Base-by-base conservation (phyloP, 2,888 invertebrate species). In the Nysson spinosus region DNA sequence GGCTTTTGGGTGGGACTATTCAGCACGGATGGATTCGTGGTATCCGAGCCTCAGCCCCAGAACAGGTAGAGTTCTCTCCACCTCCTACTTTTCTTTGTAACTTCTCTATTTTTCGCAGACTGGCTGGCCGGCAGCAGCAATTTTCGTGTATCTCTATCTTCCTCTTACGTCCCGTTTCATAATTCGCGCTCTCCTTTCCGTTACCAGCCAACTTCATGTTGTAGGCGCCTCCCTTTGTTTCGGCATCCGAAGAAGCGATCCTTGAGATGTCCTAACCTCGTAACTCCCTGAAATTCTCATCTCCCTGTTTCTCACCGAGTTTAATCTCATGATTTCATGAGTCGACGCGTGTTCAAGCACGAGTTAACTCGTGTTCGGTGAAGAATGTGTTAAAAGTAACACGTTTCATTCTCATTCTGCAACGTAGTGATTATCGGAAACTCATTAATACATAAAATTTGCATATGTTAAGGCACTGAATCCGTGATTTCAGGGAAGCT, bases 101-200 rank as follows among this genome's bases (percentile, higher is more conserved):
- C 39, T 75, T 62, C 63, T 75, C 63, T 75, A 69, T 75, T 74
- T 74, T 72, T 68, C 68, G 77, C 77, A 76, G 70, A 76, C 77
- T 60, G 70, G 70, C 63, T 66, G 63, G 56, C 60, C 65, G 50
- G 67, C 67, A 64, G 67, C 71, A 61, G 75, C 74, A 78, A 78
- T 80, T 78, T 78, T 78, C 72, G 71, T 50, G 44, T 16, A 20
- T 40, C 39, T 44, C 56, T 22, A 44, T 69, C 61, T 63, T 37
- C 43, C 17, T 65, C 32, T 26, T 7, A 12, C 47, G 9, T 26
- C 37, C 12, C 16, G 16, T 4, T 9, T 16, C 37, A 12, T 28
- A 22, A 26, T 24, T 37, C 39, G 14, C 19, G 14, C 32, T 26
- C 56, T 57, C 54, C 26, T 35, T 54, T 42, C 47, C 56, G 46